phyloP scores from a whole-genome alignment of 2,888 invertebrate species.

The Autographa pulchrina region DNA sequence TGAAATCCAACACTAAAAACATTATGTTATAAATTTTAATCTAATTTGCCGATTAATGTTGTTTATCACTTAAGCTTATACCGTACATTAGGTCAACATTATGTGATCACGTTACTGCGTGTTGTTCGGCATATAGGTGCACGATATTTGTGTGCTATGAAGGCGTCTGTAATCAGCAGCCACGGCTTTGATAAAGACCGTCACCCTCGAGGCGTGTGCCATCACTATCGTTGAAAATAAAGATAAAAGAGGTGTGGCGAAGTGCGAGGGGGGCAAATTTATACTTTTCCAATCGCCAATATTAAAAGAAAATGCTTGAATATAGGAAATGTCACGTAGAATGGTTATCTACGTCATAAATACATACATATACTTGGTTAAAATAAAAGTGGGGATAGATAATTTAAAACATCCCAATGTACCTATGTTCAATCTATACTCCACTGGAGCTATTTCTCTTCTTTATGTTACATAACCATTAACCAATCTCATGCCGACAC shows the following conservation, averaged over 20 bases:
- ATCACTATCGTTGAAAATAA: conserved; percentile 4
- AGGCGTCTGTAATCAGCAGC: neutral
- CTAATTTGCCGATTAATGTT: conserved; percentile 2
- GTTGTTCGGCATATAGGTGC: conserved; percentile 2
- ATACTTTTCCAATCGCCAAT: too few relatives aligned
- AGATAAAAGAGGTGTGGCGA: neutral
- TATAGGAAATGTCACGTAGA: neutral
- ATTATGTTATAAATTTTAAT: conserved; percentile 4
- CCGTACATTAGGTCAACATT: neutral
- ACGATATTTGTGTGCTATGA: neutral
- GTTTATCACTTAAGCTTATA: conserved; percentile 3
- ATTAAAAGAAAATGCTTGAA: neutral
- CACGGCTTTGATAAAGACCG: conserved; percentile 2
- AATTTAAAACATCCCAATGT: too few relatives aligned
- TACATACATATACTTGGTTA: too few relatives aligned
- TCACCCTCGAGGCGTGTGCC: neutral
- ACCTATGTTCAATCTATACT: too few relatives aligned
- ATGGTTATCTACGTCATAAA: too few relatives aligned
- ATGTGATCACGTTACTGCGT: conserved; percentile 2
- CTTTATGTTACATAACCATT: too few relatives aligned
- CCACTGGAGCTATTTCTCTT: too few relatives aligned
- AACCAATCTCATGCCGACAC: too few relatives aligned
- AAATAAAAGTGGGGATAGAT: too few relatives aligned
- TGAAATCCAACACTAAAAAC: neutral
- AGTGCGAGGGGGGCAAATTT: neutral